A percentile compares a stretch with the other conserved stretches of the same genome.
Evolutionary conservation across 1,140 invertebrate species (phyloP).

Genomic region (Pygmarrhopalites habei): DNA sequence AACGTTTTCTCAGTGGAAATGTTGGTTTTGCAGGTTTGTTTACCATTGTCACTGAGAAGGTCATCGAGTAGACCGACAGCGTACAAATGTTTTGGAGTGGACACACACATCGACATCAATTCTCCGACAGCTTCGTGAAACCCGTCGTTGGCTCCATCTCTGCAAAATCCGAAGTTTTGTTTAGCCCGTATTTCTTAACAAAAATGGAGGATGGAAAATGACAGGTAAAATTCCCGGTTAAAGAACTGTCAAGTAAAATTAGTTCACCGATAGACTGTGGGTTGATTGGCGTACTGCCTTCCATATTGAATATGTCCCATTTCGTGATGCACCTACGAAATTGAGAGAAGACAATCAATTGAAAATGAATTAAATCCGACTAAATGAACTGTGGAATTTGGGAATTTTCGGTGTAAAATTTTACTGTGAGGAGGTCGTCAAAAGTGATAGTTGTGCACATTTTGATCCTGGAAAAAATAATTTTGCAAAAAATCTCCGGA

Average conservation of each 20-base stretch:
- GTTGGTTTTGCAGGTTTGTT: too few species aligned
- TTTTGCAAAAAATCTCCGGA: too few species aligned
- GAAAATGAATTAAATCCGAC: too few species aligned
- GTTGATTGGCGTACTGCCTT: constrained; percentile 46
- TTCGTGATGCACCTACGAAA: constrained; percentile 50
- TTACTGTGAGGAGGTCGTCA: constrained; percentile 39
- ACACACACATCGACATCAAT: constrained; percentile 47
- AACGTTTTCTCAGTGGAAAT: too few species aligned
- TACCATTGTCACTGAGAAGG: constrained; percentile 41
- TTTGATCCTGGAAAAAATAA: constrained; percentile 39
- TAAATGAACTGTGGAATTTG: too few species aligned
- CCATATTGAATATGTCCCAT: constrained; percentile 55
- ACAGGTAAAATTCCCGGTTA: too few species aligned
- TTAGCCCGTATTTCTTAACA: too few species aligned
- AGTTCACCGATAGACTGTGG: constrained; percentile 40
- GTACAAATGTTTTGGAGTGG: constrained; percentile 46
- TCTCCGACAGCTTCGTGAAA: constrained; percentile 53
- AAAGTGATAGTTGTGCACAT: constrained; percentile 40
- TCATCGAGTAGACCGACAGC: constrained; percentile 45
- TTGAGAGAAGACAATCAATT: too few species aligned
- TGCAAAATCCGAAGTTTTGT: too few species aligned
- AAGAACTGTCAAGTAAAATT: too few species aligned
- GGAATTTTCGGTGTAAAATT: too few species aligned
- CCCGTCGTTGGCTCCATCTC: constrained; percentile 42
- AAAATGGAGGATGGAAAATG: too few species aligned